A percentile compares a stretch with the other conserved stretches of the same genome.
phyloP scores from a whole-genome alignment of 53 echinoderm and acorn worm genomes.

The Apostichopus leukothele region DNA sequence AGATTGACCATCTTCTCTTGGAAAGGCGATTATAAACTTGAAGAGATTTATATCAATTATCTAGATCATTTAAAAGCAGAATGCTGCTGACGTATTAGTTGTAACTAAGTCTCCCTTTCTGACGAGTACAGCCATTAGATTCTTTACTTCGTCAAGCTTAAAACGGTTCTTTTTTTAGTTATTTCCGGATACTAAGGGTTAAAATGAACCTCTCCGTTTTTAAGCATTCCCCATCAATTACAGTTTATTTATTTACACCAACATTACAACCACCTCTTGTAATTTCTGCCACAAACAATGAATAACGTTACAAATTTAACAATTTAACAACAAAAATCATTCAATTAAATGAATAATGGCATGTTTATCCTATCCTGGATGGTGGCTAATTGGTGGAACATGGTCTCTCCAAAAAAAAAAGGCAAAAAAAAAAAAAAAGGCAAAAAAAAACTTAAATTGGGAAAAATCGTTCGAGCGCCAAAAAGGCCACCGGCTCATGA shows the following conservation, averaged over 20 bases:
- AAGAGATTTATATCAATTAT: conserved; percentile 3
- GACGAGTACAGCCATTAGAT: neutral
- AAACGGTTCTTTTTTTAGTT: neutral
- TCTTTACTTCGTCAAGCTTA: conserved; percentile 9
- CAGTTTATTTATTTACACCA: conserved; percentile 44
- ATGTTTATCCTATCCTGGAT: conserved; percentile 43
- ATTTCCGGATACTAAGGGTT: neutral
- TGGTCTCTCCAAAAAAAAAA: neutral
- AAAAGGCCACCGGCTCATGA: conserved; percentile 45
- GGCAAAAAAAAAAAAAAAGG: neutral
- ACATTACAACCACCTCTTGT: conserved; percentile 35
- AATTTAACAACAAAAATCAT: conserved; percentile 44
- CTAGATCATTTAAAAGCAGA: neutral
- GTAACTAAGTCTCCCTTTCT: neutral
- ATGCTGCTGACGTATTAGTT: neutral
- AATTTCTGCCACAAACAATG: conserved; percentile 46
- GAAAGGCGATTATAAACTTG: conserved; percentile 2
- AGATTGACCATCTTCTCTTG: neutral
- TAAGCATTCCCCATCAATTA: conserved; percentile 44
- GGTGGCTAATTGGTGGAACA: conserved; percentile 46
- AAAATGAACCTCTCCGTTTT: conserved; percentile 35
- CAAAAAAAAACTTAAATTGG: conserved; percentile 22
- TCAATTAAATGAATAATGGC: conserved; percentile 41
- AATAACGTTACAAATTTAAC: conserved; percentile 47
- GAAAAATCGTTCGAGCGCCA: conserved; percentile 39